Conservation (phyloP, 1,140 invertebrate genomes). For the Scaptomyza montana region DNA sequence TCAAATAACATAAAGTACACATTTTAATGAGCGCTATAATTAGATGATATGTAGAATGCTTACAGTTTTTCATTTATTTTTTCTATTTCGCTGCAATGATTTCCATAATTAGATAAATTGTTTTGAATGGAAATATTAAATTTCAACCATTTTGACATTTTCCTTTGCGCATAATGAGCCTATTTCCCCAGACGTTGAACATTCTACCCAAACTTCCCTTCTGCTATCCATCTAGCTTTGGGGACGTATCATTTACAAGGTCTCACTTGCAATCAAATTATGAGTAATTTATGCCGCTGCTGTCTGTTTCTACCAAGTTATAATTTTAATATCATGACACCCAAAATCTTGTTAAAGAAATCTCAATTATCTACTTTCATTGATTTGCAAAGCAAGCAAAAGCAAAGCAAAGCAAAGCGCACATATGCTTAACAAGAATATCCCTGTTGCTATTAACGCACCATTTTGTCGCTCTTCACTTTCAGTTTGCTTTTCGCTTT, state of each 20-base stretch:
- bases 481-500: slow-evolving; percentile 26
- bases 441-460: slow-evolving; percentile 72
- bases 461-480: slow-evolving; percentile 72
- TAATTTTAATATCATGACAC: slow-evolving; percentile 77
- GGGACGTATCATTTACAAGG: slow-evolving; percentile 61
- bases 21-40: slow-evolving; percentile 58
- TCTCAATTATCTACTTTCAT: slow-evolving; percentile 81
- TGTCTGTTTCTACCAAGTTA: slow-evolving; percentile 39
- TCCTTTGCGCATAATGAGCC: slow-evolving; percentile 31
- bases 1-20: slow-evolving; percentile 3
- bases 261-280: slow-evolving; percentile 71
- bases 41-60: slow-evolving; percentile 27
- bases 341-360: slow-evolving; percentile 80
- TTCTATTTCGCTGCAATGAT: slow-evolving; percentile 14
- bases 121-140: slow-evolving; percentile 15
- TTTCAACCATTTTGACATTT: slow-evolving; percentile 37
- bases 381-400: slow-evolving; percentile 69
- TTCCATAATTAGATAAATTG: slow-evolving; percentile 35
- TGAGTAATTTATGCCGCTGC: slow-evolving; percentile 70
- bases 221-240: neutral
- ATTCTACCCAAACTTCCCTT: too few relatives aligned
- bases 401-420: slow-evolving; percentile 46
- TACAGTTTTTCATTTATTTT: slow-evolving; percentile 23
- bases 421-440: slow-evolving; percentile 68
- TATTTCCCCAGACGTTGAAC: slow-evolving; percentile 18